Conservation (phyloP, 92 coral and sea anemone genomes). For the Epizoanthus illoricatus region DNA sequence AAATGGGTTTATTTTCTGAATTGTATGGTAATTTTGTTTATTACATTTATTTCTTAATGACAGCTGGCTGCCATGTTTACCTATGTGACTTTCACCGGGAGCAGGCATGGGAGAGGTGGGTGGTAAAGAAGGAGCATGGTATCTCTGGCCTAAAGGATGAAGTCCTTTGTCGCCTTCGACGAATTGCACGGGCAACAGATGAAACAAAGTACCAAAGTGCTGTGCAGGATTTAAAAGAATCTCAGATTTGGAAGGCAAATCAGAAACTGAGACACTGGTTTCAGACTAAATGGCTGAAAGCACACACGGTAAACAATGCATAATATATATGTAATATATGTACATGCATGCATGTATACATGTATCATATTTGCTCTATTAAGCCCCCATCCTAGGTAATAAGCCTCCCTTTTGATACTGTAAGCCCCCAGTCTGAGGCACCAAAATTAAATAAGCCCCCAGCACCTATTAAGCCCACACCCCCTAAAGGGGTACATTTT, state of each 20-base stretch:
- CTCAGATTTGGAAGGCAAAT: constrained; percentile 34
- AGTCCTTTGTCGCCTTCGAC: constrained; percentile 34
- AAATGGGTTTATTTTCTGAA: too few species aligned
- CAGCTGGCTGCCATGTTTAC: neutral
- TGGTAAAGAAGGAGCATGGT: constrained; percentile 33
- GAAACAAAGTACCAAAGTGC: constrained; percentile 4
- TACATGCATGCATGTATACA: too few species aligned
- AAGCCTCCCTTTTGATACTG: too few species aligned
- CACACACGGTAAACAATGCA: constrained; percentile 26
- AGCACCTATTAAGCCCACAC: too few species aligned
- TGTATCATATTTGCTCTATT: too few species aligned
- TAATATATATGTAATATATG: too few species aligned
- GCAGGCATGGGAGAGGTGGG: constrained; percentile 70
- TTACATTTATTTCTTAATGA: too few species aligned
- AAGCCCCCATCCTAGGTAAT: too few species aligned
- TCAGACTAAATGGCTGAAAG: constrained; percentile 41
- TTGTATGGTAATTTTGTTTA: neutral
- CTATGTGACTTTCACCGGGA: constrained; percentile 59
- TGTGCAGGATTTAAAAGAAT: constrained; percentile 12
- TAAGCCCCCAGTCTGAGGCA: too few species aligned
- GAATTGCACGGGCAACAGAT: constrained; percentile 25
- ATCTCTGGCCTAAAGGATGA: constrained; percentile 21
- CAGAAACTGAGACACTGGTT: constrained; percentile 37
- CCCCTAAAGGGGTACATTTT: too few species aligned
- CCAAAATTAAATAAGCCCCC: too few species aligned